A percentile compares a stretch with the other conserved stretches of the same genome.
These are phyloP conservation scores for Eupleurogrammus muticus DNA, from an alignment of 2,797 vertebrate species.

Conservation along the genomic window DNA sequence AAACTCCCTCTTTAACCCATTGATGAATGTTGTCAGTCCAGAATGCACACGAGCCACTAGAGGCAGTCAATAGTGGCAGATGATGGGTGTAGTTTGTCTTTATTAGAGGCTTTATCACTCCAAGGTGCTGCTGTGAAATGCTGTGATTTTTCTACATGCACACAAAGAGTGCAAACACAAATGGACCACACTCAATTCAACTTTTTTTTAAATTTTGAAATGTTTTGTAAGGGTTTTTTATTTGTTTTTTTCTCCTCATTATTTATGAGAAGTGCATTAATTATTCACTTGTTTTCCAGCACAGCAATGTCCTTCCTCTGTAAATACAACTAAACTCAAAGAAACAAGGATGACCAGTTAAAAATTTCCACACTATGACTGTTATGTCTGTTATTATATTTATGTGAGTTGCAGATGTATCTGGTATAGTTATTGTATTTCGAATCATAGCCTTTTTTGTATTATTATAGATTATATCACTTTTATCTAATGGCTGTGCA, in stretches of 20 bases:
- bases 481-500: constrained; percentile 40
- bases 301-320: constrained; percentile 44
- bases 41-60: constrained; percentile 1
- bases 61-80: constrained; percentile 14
- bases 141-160: neutral
- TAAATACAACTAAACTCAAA: neutral
- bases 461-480: accelerated
- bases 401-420: neutral
- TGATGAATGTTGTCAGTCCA: constrained; percentile 13
- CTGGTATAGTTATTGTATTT: neutral
- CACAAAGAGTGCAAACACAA: neutral
- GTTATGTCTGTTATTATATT: neutral
- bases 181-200: neutral
- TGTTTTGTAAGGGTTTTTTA: no score
- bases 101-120: constrained; percentile 13
- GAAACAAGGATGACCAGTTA: accelerated
- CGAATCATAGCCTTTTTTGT: neutral
- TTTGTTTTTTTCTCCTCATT: no score
- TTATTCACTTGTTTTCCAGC: constrained; percentile 16
- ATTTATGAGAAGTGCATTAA: no score
- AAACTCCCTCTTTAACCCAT: neutral
- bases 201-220: no score
- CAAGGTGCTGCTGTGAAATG: neutral
- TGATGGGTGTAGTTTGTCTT: constrained; percentile 13
- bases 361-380: neutral